Evolutionary conservation across 2,113 vertebrate genomes (phyloP), one percentile per base, ranked within the genome.

Genomic region (Brienomyrus brachyistius): DNA sequence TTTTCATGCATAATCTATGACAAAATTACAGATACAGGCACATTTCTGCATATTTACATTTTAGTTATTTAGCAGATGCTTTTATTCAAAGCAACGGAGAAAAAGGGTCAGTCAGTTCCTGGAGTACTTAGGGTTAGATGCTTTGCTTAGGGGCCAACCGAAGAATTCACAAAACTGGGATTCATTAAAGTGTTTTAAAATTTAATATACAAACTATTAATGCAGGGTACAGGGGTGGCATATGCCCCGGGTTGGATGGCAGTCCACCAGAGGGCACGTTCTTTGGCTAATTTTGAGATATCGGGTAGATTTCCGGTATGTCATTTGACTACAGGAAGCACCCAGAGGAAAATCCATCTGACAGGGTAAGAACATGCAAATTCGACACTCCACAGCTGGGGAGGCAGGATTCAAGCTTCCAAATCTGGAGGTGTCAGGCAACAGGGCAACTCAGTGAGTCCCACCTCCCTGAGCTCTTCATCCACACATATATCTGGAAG

Each of bases 61-160:
- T 56, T 23, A 59, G 21, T 59, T 59, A 21, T 2, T 59, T 23
- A 23, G 21, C 56, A 59, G 19, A n/a, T 8, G 6, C 21, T 59
- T 56, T 23, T 59, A n/a, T 59, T n/a, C 2, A 23, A n/a, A 59
- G 21, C 21, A 59, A 59, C 56, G 6, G 19, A 59, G 21, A 59
- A 23, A 21, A 19, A 59, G 56, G 21, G 21, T 54, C 56, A 59
- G 56, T 21, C 56, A 7, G 6, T 23, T 59, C 56, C 56, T 59
- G 21, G 56, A n/a, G 56, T 8, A 2, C 21, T 59, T 23, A 59
- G 56, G 6, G 56, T 23, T 8, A 23, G 21, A 59, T 1, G 56
- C 56, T 8, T 8, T 59, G 56, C 56, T 59, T n/a, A n/a, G 21
- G 56, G 54, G 19, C 70, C 88, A 90, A 91, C 95, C 93, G 93